Conservation (phyloP, 2,797 vertebrate genomes). For the Sebastes umbrosus region DNA sequence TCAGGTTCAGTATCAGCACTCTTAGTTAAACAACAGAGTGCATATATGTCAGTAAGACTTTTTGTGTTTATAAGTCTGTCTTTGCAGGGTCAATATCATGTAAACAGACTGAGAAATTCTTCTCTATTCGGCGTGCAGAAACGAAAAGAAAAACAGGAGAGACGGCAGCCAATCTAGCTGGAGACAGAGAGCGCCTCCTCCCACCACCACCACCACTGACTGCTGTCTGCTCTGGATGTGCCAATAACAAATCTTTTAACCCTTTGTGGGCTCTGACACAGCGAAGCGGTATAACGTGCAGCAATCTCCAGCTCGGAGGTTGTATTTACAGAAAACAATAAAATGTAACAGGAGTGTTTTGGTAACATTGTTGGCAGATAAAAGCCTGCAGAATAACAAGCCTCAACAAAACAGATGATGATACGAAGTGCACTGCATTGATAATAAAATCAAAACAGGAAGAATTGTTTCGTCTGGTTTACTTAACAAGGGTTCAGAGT, state of each 20-base stretch:
- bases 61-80: conserved; percentile 15
- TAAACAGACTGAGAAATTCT: conserved; percentile 44
- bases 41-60: conserved; percentile 16
- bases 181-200: conserved; percentile 64
- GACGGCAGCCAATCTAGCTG: conserved; percentile 58
- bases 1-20: neutral
- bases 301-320: neutral
- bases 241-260: conserved; percentile 66
- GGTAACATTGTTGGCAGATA: conserved; percentile 10
- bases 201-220: conserved; percentile 56
- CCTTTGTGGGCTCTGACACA: conserved; percentile 40
- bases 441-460: conserved; percentile 1
- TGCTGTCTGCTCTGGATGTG: conserved; percentile 52
- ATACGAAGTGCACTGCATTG: neutral
- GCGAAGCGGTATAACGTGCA: neutral
- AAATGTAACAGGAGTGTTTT: conserved; percentile 47
- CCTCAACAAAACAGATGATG: neutral
- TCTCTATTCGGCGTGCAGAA: conserved; percentile 35
- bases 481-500: neutral
- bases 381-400: neutral
- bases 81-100: conserved; percentile 27
- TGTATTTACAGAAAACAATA: conserved; percentile 54
- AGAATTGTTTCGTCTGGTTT: conserved; percentile 19
- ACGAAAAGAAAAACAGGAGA: conserved; percentile 64
- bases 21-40: neutral